Conservation (phyloP, 2,113 vertebrate genomes). For the Aegypius monachus region DNA sequence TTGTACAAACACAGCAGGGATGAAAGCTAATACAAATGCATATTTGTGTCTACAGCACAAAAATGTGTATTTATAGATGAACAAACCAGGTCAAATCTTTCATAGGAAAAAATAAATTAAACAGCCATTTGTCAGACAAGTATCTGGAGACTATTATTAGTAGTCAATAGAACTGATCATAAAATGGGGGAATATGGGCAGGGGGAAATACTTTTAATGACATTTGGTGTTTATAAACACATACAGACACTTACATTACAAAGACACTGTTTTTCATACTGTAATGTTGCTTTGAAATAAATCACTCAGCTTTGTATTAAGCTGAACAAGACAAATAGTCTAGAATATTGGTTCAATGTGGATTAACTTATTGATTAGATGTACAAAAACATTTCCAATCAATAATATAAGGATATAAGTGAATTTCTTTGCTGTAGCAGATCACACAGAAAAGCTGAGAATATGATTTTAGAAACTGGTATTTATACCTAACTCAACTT, state of each 20-base stretch:
- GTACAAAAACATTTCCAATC: background rate
- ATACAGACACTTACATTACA: background rate
- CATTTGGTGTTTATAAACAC: background rate
- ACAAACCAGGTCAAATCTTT: background rate
- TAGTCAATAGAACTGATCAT: background rate
- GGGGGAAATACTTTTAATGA: background rate
- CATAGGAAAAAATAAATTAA: background rate
- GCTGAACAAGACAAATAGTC: background rate
- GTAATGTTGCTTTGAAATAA: background rate
- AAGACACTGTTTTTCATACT: background rate
- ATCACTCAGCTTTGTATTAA: background rate
- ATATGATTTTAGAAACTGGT: background rate
- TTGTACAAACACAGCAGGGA: slow-evolving; percentile 18
- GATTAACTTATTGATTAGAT: background rate
- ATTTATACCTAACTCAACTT: background rate
- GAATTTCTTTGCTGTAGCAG: background rate
- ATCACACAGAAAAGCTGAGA: background rate
- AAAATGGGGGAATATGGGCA: background rate
- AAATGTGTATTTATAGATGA: background rate
- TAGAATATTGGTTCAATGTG: background rate
- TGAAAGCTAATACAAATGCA: slow-evolving; percentile 5
- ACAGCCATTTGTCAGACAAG: background rate
- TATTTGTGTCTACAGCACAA: slow-evolving; percentile 12
- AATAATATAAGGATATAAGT: background rate
- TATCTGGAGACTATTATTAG: background rate